These are phyloP conservation scores for Andrena hattorfiana DNA, from an alignment of 2,888 invertebrate species.

Conservation along the genomic window DNA sequence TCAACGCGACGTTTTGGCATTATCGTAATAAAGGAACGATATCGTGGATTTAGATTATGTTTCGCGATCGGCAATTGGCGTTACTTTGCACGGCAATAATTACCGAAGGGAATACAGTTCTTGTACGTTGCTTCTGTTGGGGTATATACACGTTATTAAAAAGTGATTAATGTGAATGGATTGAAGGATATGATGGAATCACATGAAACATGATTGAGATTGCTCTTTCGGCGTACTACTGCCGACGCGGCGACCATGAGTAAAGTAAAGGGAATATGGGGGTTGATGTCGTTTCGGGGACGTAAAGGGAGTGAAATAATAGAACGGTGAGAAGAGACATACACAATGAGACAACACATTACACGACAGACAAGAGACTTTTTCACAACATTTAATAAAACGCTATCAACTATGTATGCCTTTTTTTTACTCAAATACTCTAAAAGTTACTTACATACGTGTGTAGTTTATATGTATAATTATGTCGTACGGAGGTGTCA, in stretches of 20 bases:
- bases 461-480: slow-evolving; percentile 80
- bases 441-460: slow-evolving; percentile 83
- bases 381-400: slow-evolving; percentile 84
- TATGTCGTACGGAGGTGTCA: slow-evolving; percentile 77
- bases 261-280: background rate
- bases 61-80: background rate
- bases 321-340: slow-evolving; percentile 39
- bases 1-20: background rate
- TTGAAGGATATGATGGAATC: background rate
- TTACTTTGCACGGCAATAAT: background rate
- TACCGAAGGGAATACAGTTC: background rate
- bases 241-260: background rate
- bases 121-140: background rate
- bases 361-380: slow-evolving; percentile 71
- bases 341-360: slow-evolving; percentile 67
- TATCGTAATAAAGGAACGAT: no score
- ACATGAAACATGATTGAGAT: background rate
- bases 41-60: background rate
- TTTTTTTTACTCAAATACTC: slow-evolving; percentile 83
- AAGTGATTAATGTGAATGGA: background rate
- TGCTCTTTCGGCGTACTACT: background rate
- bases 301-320: slow-evolving; percentile 20
- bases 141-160: background rate
- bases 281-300: background rate
- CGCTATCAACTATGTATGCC: slow-evolving; percentile 83